phyloP scores from a whole-genome alignment of 2,797 vertebrate genomes.

The Silurus lanzhouensis region DNA sequence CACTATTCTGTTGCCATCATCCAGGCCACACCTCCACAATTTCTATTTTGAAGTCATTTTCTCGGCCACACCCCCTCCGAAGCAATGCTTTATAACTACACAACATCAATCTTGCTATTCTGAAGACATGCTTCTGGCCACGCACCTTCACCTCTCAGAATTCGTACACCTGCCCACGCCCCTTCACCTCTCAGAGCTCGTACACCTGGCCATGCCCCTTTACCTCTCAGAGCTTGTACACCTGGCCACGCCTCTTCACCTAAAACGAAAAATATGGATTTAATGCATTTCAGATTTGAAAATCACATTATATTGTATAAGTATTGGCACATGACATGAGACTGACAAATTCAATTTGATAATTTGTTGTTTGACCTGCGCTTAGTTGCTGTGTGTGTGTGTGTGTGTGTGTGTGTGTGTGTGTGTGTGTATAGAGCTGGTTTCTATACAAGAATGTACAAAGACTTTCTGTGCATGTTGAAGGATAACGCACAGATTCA shows the following conservation, averaged over 20 bases:
- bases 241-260: no score
- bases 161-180: no score
- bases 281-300: background rate
- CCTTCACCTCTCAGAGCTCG: background rate
- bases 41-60: background rate
- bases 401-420: constrained; percentile 26
- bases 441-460: constrained; percentile 56
- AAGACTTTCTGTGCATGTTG: constrained; percentile 29
- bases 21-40: background rate
- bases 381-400: background rate
- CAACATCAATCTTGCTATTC: no score
- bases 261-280: no score
- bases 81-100: background rate
- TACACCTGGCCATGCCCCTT: no score
- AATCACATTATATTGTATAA: background rate
- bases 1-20: no score
- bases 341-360: background rate
- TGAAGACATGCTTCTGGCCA: no score
- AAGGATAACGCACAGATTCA: constrained; percentile 39
- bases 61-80: background rate
- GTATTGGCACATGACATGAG: background rate
- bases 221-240: background rate
- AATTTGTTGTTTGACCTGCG: background rate
- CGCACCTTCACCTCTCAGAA: no score
- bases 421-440: constrained; percentile 56